Conservation (phyloP, 2,113 vertebrate species). For the Herpetotheres cachinnans region DNA sequence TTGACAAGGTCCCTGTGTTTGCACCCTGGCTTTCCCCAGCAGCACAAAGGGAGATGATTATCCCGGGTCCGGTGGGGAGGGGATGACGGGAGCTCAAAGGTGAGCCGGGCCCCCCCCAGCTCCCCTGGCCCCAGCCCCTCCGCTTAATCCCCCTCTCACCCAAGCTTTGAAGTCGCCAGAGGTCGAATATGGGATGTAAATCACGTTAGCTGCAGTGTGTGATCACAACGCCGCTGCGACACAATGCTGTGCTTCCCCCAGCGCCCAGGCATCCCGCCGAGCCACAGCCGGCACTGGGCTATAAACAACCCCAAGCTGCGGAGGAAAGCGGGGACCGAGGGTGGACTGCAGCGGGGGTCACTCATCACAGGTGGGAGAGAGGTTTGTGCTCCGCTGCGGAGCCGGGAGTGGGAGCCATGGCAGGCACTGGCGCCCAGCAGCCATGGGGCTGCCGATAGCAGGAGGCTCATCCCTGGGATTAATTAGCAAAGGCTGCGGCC, state of each 20-base stretch:
- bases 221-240: not conserved
- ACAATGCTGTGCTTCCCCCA: not conserved
- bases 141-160: slow-evolving; percentile 3
- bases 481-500: slow-evolving; percentile 1
- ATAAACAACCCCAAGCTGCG: not conserved
- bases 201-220: not conserved
- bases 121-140: not conserved
- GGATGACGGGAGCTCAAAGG: not conserved
- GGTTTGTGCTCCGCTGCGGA: not conserved
- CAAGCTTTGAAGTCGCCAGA: slow-evolving; percentile 44
- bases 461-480: not conserved
- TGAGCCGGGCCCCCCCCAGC: not conserved
- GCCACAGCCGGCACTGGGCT: not conserved
- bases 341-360: not conserved
- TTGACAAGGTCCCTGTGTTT: slow-evolving; percentile 25
- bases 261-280: not conserved
- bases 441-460: not conserved
- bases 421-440: fast-evolving
- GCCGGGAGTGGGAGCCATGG: fast-evolving
- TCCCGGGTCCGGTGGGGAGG: not conserved
- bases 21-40: not conserved
- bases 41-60: slow-evolving; percentile 16
- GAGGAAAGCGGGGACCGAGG: not conserved
- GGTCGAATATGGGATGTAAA: slow-evolving; percentile 39
- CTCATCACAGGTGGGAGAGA: fast-evolving